phyloP scores from a whole-genome alignment of 1,140 invertebrate genomes.

The Helicoverpa zea region DNA sequence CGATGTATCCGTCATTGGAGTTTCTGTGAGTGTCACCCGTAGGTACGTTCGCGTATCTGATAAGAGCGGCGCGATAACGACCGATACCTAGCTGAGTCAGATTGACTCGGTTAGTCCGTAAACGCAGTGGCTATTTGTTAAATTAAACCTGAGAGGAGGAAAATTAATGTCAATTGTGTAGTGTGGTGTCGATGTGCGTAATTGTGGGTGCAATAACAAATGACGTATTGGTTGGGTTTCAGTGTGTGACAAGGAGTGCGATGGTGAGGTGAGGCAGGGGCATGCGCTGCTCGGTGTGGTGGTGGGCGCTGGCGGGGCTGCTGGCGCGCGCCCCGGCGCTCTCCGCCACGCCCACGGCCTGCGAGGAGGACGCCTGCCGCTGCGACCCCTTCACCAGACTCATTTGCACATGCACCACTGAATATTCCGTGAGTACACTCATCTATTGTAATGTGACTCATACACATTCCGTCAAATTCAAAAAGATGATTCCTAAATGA shows the following conservation, averaged over 20 bases:
- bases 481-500: too few relatives aligned
- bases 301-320: conserved; percentile 68
- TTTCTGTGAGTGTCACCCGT: conserved; percentile 2
- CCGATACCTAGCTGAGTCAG: conserved; percentile 73
- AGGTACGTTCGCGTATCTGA: conserved; percentile 69
- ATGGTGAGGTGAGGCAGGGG: conserved; percentile 77
- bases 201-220: background rate
- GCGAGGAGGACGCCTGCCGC: conserved; percentile 86
- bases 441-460: background rate
- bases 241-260: conserved; percentile 63
- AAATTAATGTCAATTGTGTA: conserved; percentile 5
- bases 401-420: conserved; percentile 87
- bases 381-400: conserved; percentile 88
- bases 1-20: background rate
- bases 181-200: background rate
- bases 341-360: conserved; percentile 81
- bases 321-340: conserved; percentile 66
- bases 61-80: conserved; percentile 74
- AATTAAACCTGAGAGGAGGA: conserved; percentile 3
- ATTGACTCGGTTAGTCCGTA: conserved; percentile 55
- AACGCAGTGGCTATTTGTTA: conserved; percentile 16
- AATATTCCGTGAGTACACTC: conserved; percentile 81
- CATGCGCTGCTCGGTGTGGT: conserved; percentile 76
- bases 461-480: background rate
- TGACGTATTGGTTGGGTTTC: conserved; percentile 50